Conservation (phyloP, 2,888 invertebrate species). For the Platycnemis pennipes region DNA sequence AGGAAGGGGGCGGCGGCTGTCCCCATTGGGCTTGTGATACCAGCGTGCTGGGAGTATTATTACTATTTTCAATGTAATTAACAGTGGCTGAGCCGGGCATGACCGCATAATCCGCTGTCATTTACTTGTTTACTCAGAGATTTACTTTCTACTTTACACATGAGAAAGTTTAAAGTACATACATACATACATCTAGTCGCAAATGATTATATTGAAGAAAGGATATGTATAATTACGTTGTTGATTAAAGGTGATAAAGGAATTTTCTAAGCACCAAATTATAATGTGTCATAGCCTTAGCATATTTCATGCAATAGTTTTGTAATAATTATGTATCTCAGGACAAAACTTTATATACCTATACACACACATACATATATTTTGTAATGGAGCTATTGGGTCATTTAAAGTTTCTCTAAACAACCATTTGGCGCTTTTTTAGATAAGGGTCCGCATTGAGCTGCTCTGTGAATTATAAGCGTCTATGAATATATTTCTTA, state of each 20-base stretch:
- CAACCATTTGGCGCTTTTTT: neutral
- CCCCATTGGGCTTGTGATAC: constrained; percentile 60
- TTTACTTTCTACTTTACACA: constrained; percentile 52
- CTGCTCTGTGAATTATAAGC: neutral
- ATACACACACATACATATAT: constrained; percentile 47
- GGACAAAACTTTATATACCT: constrained; percentile 64
- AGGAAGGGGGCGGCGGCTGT: constrained; percentile 35
- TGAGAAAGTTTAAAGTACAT: constrained; percentile 47
- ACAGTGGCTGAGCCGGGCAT: constrained; percentile 15
- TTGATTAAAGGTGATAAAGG: constrained; percentile 48
- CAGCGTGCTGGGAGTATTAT: constrained; percentile 65
- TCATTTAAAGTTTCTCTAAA: constrained; percentile 42
- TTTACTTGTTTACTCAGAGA: constrained; percentile 25
- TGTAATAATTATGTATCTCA: constrained; percentile 66
- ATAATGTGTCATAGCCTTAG: constrained; percentile 55
- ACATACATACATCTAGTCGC: constrained; percentile 56
- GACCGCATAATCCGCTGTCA: constrained; percentile 11
- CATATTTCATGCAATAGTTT: constrained; percentile 57
- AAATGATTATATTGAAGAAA: constrained; percentile 61
- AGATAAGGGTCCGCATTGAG: neutral
- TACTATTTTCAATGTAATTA: constrained; percentile 28
- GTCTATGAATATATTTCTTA: constrained; percentile 47
- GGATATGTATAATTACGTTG: constrained; percentile 30
- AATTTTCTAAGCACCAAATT: constrained; percentile 56
- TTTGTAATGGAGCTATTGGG: constrained; percentile 64